Percentiles rank a stretch among this genome's conserved stretches.
phyloP scores from a whole-genome alignment of 1,140 invertebrate genomes.

The Pseudomyrmex sp. region DNA sequence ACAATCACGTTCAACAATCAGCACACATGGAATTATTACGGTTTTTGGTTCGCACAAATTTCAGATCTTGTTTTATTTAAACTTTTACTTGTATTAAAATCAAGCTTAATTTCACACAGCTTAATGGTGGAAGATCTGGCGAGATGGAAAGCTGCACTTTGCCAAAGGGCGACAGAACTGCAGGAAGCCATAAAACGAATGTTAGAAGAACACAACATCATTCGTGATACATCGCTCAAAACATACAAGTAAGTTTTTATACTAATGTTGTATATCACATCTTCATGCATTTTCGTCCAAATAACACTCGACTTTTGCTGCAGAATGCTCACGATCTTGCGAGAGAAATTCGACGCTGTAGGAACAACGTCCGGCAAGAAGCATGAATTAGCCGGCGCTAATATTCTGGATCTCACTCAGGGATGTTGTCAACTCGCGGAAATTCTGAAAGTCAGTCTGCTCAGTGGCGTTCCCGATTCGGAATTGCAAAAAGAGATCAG shows the following conservation, averaged over 20 bases:
- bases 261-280: not conserved
- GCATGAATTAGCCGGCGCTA: conserved; percentile 81
- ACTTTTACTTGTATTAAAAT: conserved; percentile 4
- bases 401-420: conserved; percentile 84
- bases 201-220: conserved; percentile 90
- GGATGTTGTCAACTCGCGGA: conserved; percentile 84
- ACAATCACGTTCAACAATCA: conserved; percentile 25
- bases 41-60: conserved; percentile 5
- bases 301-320: conserved; percentile 30
- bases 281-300: not conserved
- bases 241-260: conserved; percentile 86
- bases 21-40: not conserved
- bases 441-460: conserved; percentile 84
- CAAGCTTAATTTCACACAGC: conserved; percentile 82
- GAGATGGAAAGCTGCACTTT: conserved; percentile 92
- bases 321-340: conserved; percentile 81
- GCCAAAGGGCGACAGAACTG: conserved; percentile 90
- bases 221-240: conserved; percentile 89
- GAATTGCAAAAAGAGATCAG: conserved; percentile 78
- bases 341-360: conserved; percentile 83
- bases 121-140: conserved; percentile 96
- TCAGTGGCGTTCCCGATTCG: conserved; percentile 81
- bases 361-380: conserved; percentile 72
- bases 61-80: not conserved
- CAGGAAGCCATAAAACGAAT: conserved; percentile 91